Base-by-base conservation (phyloP, 2,113 vertebrate genomes). In the Dicerorhinus sumatrensis region DNA sequence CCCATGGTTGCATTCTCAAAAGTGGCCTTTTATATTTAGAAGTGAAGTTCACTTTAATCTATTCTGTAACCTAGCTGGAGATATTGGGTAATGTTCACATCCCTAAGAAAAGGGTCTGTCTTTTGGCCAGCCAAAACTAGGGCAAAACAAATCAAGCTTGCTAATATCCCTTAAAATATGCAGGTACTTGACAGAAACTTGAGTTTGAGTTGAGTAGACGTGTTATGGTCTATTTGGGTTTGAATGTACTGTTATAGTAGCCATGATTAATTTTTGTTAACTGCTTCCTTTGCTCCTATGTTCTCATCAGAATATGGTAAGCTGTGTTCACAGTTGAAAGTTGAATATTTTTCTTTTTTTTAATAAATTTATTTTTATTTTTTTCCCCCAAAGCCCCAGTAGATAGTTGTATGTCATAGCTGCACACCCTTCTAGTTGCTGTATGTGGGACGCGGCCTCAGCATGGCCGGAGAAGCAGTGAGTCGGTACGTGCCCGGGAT, bases 261-360 rank as follows among this genome's bases (percentile, higher is more conserved):
- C 17, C 69, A 42, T 8, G 25, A 27, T 58, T 89, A 65, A 31
- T 70, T 87, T 65, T 75, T 82, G 6, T 62, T 94, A 54, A 88
- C n/a, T n/a, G 69, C 6, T 92, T 91, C 48, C 39, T 97, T 82
- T 48, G n/a, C 39, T 69, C 16, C 51, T 82, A 7, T 12, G 6
- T 70, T 83, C 72, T 18, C 82, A 67, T 42, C 58, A 91, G 96
- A 86, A 79, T 39, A 83, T 54, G 31, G 20, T 67, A 87, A 85
- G 17, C 27, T 63, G 21, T 81, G 0, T 2, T 93, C 67, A 97
- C 95, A 87, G 31, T 77, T 93, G 54, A 95, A 89, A 91, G 42
- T 12, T 72, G 21, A 42, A 70, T 65, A 84, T 85, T 13, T 48
- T 79, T 16, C 70, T 48, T 79, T 16, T n/a, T n/a, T 60, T 56